Evolutionary conservation across 2,797 vertebrate genomes (phyloP).

Genomic region (Loris lydekkerianus): DNA sequence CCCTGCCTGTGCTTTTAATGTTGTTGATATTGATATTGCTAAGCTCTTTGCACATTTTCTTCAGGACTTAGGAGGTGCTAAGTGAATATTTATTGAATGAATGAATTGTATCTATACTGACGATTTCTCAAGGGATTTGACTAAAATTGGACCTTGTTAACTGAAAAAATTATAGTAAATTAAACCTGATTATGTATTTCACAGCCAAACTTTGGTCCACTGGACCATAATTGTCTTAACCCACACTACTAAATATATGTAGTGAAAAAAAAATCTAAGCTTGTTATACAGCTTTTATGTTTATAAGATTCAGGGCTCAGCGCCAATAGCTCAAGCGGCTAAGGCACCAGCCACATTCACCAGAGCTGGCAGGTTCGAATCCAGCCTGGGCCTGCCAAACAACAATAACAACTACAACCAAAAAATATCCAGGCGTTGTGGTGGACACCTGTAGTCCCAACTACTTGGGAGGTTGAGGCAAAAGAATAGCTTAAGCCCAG

Average conservation of each 20-base stretch:
- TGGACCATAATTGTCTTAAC: neutral
- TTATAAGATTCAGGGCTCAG: neutral
- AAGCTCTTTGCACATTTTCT: neutral
- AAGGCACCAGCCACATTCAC: too few species aligned
- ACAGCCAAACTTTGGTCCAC: neutral
- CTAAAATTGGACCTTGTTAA: neutral
- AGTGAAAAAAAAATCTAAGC: constrained; percentile 34
- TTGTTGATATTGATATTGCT: constrained; percentile 19
- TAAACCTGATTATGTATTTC: neutral
- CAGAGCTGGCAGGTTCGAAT: too few species aligned
- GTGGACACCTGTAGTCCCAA: too few species aligned
- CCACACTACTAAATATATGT: neutral
- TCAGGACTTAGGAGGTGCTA: neutral
- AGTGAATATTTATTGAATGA: constrained; percentile 31
- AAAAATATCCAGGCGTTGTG: too few species aligned
- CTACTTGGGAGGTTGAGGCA: too few species aligned
- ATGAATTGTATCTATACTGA: neutral
- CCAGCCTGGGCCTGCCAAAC: too few species aligned
- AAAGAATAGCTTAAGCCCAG: too few species aligned
- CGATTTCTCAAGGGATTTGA: constrained; percentile 43
- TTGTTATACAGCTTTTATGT: neutral
- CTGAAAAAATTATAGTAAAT: constrained; percentile 1
- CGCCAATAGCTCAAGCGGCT: too few species aligned
- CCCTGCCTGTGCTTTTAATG: neutral
- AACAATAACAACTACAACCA: too few species aligned